Evolutionary conservation across 2,888 invertebrate genomes (phyloP).

Genomic region (Branchellion lobata): DNA sequence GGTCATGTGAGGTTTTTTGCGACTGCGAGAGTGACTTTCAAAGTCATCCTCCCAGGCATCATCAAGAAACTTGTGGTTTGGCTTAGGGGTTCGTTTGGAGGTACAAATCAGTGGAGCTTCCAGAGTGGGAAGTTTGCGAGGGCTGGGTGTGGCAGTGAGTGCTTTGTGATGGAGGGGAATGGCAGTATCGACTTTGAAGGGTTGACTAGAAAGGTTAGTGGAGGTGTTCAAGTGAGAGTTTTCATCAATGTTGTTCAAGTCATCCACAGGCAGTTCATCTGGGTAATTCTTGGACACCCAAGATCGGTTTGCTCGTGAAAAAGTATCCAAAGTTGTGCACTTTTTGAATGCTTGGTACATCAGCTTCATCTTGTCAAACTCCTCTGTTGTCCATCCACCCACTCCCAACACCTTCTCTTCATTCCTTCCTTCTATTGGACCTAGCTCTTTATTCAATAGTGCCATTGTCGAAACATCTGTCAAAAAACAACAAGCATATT

Average conservation of each 20-base stretch:
- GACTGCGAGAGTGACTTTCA: conserved; percentile 92
- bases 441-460: conserved; percentile 4
- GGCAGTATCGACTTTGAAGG: background rate
- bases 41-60: conserved; percentile 72
- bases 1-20: conserved; percentile 66
- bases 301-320: background rate
- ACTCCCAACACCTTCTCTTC: conserved; percentile 1
- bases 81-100: conserved; percentile 59
- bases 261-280: background rate
- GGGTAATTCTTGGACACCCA: background rate
- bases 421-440: conserved; percentile 2
- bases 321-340: background rate
- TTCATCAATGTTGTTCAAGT: background rate
- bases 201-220: background rate
- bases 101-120: conserved; percentile 52
- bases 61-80: conserved; percentile 57
- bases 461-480: background rate
- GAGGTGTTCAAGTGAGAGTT: background rate
- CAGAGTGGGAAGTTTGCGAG: conserved; percentile 43
- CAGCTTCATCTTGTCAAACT: conserved; percentile 11
- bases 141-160: background rate
- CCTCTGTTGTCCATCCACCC: conserved; percentile 15
- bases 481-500: background rate
- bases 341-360: conserved; percentile 16
- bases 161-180: background rate